Conservation (phyloP, 2,888 invertebrate genomes). For the Emmelina monodactyla region DNA sequence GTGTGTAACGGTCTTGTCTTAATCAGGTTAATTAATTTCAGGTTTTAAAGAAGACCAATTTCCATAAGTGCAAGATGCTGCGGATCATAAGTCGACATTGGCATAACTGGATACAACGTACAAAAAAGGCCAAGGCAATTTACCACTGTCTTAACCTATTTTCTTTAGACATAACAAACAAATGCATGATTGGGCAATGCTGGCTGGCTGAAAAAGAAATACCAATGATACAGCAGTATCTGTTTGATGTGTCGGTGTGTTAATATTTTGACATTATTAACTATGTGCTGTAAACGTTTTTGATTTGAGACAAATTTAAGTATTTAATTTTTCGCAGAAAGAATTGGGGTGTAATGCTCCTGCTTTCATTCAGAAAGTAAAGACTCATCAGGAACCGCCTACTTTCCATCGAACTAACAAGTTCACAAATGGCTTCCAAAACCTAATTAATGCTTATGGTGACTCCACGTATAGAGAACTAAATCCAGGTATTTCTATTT, state of each 20-base stretch:
- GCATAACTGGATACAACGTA: constrained; percentile 80
- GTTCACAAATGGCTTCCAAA: constrained; percentile 91
- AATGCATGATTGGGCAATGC: constrained; percentile 81
- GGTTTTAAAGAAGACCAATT: constrained; percentile 84
- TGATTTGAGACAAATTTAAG: no score
- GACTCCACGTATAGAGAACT: constrained; percentile 89
- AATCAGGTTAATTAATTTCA: constrained; percentile 25
- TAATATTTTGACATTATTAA: no score
- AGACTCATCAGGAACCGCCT: constrained; percentile 76
- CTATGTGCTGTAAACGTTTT: no score
- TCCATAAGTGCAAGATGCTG: constrained; percentile 83
- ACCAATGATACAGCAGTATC: constrained; percentile 59
- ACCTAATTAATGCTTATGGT: constrained; percentile 91
- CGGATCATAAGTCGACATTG: constrained; percentile 82
- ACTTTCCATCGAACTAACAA: constrained; percentile 90
- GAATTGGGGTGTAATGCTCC: no score
- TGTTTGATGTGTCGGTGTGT: constrained; percentile 30
- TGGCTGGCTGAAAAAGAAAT: constrained; percentile 78
- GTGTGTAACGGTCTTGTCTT: no score
- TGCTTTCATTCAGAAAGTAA: constrained; percentile 78
- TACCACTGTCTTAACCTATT: constrained; percentile 86
- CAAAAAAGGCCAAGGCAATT: constrained; percentile 88
- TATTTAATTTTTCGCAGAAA: no score
- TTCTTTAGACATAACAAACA: constrained; percentile 81
- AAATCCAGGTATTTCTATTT: constrained; percentile 73